These are phyloP conservation scores for Charina bottae DNA, from an alignment of 2,113 vertebrate genomes.

Conservation along the genomic window DNA sequence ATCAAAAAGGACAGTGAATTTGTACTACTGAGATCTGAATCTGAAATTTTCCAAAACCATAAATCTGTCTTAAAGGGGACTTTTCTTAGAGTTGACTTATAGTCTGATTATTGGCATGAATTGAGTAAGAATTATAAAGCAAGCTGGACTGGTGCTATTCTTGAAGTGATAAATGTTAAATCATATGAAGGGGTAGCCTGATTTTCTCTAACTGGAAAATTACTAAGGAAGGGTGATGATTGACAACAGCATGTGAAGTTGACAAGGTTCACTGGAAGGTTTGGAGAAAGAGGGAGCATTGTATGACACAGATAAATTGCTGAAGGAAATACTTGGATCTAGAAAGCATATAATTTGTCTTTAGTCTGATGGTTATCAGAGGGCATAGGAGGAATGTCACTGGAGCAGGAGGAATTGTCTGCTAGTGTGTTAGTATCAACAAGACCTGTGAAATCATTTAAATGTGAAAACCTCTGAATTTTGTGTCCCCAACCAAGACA, in stretches of 20 bases:
- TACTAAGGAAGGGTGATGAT: background rate
- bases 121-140: background rate
- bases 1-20: background rate
- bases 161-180: background rate
- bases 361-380: background rate
- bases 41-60: background rate
- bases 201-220: background rate
- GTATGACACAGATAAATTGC: background rate
- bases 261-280: background rate
- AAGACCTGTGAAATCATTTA: constrained; percentile 7
- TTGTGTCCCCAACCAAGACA: background rate
- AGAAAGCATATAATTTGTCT: background rate
- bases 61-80: background rate
- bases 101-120: background rate
- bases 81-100: background rate
- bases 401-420: background rate
- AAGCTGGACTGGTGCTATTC: background rate
- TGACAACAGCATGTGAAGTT: background rate
- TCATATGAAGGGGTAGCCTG: background rate
- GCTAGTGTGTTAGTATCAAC: constrained; percentile 20
- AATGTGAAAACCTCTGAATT: background rate
- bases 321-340: background rate
- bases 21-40: background rate
- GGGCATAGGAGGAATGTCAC: background rate
- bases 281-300: too few species aligned